Evolutionary conservation across 2,113 vertebrate genomes (phyloP).

Genomic region (Dolichallabes microphthalmus): DNA sequence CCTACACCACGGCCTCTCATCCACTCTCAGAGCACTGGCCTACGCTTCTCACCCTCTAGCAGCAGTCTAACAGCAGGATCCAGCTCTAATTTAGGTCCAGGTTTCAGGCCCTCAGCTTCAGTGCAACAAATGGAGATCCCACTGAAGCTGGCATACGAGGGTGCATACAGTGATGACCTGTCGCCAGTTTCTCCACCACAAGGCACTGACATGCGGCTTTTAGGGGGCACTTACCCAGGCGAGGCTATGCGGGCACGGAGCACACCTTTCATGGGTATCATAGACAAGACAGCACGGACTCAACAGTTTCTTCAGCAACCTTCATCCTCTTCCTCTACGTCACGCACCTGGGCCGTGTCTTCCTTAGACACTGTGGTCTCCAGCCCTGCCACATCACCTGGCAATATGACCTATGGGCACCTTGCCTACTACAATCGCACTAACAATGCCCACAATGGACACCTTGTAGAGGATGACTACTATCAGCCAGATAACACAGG

Average conservation of each 20-base stretch:
- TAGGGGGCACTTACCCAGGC: slow-evolving; percentile 82
- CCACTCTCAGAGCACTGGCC: slow-evolving; percentile 86
- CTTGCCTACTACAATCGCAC: slow-evolving; percentile 98
- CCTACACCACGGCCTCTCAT: slow-evolving; percentile 83
- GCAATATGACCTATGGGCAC: slow-evolving; percentile 76
- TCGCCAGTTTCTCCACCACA: slow-evolving; percentile 85
- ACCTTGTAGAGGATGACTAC: slow-evolving; percentile 87
- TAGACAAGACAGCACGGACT: slow-evolving; percentile 89
- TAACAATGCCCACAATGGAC: slow-evolving; percentile 96
- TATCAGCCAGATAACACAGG: slow-evolving; percentile 78
- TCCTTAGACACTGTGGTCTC: slow-evolving; percentile 91
- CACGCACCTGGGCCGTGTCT: slow-evolving; percentile 92
- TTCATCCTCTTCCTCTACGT: slow-evolving; percentile 66
- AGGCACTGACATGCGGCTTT: slow-evolving; percentile 62
- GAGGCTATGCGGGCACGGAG: slow-evolving; percentile 86
- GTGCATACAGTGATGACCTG: slow-evolving; percentile 81
- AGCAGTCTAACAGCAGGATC: slow-evolving; percentile 82
- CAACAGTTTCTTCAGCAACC: slow-evolving; percentile 83
- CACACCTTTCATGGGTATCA: slow-evolving; percentile 95
- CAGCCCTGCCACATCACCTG: slow-evolving; percentile 81
- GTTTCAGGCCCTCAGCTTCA: slow-evolving; percentile 85
- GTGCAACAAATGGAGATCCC: slow-evolving; percentile 91
- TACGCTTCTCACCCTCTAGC: slow-evolving; percentile 86
- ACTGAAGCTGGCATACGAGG: slow-evolving; percentile 80
- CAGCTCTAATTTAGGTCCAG: slow-evolving; percentile 72